Base-by-base conservation (phyloP, 2,888 invertebrate species). In the Gisinianus flammeolus region DNA sequence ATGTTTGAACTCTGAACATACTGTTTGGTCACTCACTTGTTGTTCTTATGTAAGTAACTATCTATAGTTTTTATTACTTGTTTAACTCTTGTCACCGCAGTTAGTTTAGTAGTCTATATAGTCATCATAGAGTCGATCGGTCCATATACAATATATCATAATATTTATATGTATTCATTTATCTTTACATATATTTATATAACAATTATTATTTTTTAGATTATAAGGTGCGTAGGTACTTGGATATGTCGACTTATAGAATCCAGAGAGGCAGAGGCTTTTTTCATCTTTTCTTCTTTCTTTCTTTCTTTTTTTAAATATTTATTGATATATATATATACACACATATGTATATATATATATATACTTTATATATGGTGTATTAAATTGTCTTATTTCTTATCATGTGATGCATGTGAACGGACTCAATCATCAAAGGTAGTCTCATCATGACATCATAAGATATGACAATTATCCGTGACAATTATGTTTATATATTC, bases 161-260 rank as follows among this genome's bases (percentile, higher is more conserved):
- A 31, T 68, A 22, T 28, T 68, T 19, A 1, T 68, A 68, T 26
- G 12, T 58, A 58, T n/a, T 24, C 22, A 58, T 58, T 24, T 58
- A 58, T 58, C 22, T 24, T 58, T 58, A n/a, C 10, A 58, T 58
- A 58, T n/a, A 58, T 58, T 26, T 64, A 26, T 64, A 12, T 64
- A 64, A 64, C 33, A 33, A 69, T 33, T 44, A 69, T n/a, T 44
- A 19, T 68, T 16, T 44, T 44, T 33, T 44, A 44, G 12, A 44
- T 44, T 44, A 62, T 26, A 54, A 72, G 72, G 72, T 72, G 72
- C 72, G 72, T 54, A 72, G 72, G 72, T 72, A 72, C 72, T 72
- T 72, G 56, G 72, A 72, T 72, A 56, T 72, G 58, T 58, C 72
- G 58, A 44, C 44, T 68, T 68, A 68, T 68, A 68, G 26, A 62